Evolutionary conservation across 2,888 invertebrate genomes (phyloP).

Genomic region (Epistrophe grossulariae): DNA sequence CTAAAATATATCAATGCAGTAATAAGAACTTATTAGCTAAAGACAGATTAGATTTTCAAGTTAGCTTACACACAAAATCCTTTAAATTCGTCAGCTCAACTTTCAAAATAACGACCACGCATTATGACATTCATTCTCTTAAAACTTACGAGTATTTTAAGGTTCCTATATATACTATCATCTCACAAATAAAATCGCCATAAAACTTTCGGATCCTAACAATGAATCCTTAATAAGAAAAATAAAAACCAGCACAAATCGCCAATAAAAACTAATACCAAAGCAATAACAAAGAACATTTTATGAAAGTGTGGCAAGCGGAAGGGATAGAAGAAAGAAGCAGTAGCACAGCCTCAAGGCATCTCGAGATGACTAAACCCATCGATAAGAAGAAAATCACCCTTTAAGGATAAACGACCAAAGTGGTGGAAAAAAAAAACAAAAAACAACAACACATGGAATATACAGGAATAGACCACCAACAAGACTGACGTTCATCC

Average conservation of each 20-base stretch:
- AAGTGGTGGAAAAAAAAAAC: conserved; percentile 31
- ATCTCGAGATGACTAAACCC: conserved; percentile 55
- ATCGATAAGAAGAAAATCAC: conserved; percentile 71
- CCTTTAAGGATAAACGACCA: conserved; percentile 61
- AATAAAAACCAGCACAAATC: conserved; percentile 57
- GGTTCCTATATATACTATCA: conserved; percentile 14
- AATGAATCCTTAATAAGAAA: conserved; percentile 41
- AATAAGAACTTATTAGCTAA: too few species aligned
- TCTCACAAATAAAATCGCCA: conserved; percentile 56
- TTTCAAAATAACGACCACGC: not conserved
- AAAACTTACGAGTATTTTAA: not conserved
- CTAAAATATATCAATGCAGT: too few species aligned
- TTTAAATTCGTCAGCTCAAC: not conserved
- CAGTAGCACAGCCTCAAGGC: conserved; percentile 34
- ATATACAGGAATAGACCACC: not conserved
- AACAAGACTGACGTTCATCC: conserved; percentile 29
- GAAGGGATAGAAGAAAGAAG: not conserved
- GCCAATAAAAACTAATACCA: conserved; percentile 69
- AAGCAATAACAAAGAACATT: conserved; percentile 32
- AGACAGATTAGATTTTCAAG: too few species aligned
- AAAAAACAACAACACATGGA: not conserved
- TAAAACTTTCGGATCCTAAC: conserved; percentile 50
- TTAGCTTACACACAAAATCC: too few species aligned
- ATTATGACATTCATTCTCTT: conserved; percentile 22
- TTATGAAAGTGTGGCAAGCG: not conserved